A percentile compares a stretch with the other conserved stretches of the same genome.
Evolutionary conservation across 2,797 vertebrate genomes (phyloP).

Genomic region (Sternotherus odoratus): DNA sequence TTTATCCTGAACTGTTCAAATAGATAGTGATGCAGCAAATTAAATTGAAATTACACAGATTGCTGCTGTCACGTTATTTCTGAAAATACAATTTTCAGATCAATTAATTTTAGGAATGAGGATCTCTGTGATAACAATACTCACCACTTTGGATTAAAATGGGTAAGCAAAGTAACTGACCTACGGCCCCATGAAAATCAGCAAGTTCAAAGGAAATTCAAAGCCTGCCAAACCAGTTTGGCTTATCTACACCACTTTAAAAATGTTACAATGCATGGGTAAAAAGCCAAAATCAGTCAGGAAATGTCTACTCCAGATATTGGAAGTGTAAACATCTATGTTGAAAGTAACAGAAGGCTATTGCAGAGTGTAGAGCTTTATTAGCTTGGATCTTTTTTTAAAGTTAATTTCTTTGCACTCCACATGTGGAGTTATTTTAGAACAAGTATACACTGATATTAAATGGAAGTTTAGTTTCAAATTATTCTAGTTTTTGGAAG

Average conservation of each 20-base stretch:
- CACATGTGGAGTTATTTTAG: conserved; percentile 47
- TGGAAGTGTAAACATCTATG: conserved; percentile 53
- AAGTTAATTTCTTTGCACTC: conserved; percentile 57
- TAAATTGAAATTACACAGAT: neutral
- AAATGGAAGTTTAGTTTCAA: conserved; percentile 53
- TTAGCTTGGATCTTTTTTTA: conserved; percentile 55
- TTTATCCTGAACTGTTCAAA: neutral
- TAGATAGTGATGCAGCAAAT: fast-evolving
- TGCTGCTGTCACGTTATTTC: neutral
- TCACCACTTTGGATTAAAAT: neutral
- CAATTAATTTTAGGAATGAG: neutral
- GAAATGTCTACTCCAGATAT: conserved; percentile 69
- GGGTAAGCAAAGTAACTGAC: conserved; percentile 10
- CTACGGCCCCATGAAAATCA: conserved; percentile 31
- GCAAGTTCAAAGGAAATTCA: conserved; percentile 54
- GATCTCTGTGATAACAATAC: neutral
- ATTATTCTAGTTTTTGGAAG: conserved; percentile 33
- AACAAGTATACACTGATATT: conserved; percentile 25
- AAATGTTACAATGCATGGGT: conserved; percentile 65
- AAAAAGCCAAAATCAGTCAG: conserved; percentile 57
- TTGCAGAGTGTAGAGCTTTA: conserved; percentile 48
- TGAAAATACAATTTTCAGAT: neutral
- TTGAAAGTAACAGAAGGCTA: conserved; percentile 43
- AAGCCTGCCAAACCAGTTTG: conserved; percentile 35
- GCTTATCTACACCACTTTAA: neutral